Evolutionary conservation across 2,113 vertebrate genomes (phyloP), one percentile per base, ranked within the genome.

Genomic region (Panurus biarmicus): DNA sequence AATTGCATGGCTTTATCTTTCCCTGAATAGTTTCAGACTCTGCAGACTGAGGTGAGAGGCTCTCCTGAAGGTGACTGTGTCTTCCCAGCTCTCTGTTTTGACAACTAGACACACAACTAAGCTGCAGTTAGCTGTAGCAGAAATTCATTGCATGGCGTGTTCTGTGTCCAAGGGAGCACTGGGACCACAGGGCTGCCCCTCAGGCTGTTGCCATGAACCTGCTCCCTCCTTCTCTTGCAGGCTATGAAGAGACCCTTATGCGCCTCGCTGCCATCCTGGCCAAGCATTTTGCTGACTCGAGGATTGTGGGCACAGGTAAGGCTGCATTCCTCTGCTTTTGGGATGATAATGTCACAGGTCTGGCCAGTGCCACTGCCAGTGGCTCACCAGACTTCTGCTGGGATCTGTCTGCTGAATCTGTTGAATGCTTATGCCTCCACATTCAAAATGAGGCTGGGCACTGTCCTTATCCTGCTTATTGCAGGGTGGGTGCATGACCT

Each of bases 301-400:
- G 99, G 48, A 99, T 99, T 11, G 98, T 99, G 50, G 99, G 99
- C 74, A 99, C 99, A 26, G 99, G 99, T 99, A 86, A 98, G 95
- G 40, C 64, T 79, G 21, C 69, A 25, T 11, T 60, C n/a, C 29
- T 91, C 61, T 79, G 66, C 48, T 69, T 71, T 38, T 35, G 62
- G 40, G 36, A 14, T 70, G 29, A 26, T 60, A 35, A 29, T 22
- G 21, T 35, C 64, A 45, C 38, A 36, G n/a, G 21, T 73, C 40
- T 84, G 48, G 22, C 44, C 1, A 1, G 26, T 66, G 38, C 48
- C n/a, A 11, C 12, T 66, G 44, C 62, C 6, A 4, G 38, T 44
- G 71, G 40, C 44, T 85, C 57, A 78, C 29, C n/a, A 65, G 36
- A 13, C 22, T 78, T 84, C n/a, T 82, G 13, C 14, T 75, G 38